Conservation (phyloP, 2,888 invertebrate genomes). For the Xestobium rufovillosum region DNA sequence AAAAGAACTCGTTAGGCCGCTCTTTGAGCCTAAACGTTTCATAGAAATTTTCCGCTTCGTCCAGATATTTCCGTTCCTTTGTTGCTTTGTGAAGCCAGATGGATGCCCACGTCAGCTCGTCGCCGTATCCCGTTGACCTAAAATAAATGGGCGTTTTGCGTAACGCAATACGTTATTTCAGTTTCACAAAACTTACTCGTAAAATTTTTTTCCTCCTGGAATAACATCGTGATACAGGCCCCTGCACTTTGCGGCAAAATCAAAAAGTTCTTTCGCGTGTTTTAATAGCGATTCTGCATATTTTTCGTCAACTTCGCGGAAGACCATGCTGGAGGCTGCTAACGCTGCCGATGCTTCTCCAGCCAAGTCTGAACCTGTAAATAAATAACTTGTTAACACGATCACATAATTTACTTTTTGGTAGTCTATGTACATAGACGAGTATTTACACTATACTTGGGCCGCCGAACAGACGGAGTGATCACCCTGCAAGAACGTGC, state of each 20-base stretch:
- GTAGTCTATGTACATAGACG: no score
- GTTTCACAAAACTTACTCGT: constrained; percentile 37
- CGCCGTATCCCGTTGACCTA: constrained; percentile 44
- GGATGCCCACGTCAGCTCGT: constrained; percentile 52
- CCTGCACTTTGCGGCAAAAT: constrained; percentile 44
- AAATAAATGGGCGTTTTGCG: no score
- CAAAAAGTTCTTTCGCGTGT: constrained; percentile 48
- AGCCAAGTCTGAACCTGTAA: constrained; percentile 50
- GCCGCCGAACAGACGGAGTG: no score
- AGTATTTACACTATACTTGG: no score
- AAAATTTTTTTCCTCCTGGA: constrained; percentile 45
- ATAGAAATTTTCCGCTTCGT: constrained; percentile 46
- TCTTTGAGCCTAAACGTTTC: constrained; percentile 44
- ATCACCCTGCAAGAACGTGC: no score
- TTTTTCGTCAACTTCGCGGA: constrained; percentile 38
- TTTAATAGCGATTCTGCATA: constrained; percentile 43
- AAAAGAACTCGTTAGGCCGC: constrained; percentile 47
- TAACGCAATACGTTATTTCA: neutral
- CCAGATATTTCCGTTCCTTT: constrained; percentile 42
- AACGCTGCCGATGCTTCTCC: constrained; percentile 54
- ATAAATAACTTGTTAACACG: no score
- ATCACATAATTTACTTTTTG: no score
- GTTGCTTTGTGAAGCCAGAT: constrained; percentile 51
- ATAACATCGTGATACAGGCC: constrained; percentile 49
- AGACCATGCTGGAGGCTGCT: constrained; percentile 49